Conservation (phyloP, 1,140 invertebrate genomes). For the Hylaeus volcanicus region DNA sequence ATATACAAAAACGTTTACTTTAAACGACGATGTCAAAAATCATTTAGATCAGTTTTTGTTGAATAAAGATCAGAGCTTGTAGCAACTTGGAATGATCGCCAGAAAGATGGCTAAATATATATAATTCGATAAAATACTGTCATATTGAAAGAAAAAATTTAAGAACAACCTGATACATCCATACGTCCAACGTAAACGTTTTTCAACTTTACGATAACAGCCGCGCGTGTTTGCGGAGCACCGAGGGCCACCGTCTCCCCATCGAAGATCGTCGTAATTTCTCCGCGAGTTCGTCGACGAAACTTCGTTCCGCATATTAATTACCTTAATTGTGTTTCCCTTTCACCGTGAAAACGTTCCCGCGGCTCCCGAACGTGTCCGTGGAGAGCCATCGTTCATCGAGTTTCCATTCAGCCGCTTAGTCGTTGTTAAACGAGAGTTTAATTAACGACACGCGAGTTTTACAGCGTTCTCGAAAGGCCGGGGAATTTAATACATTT, state of each 20-base stretch:
- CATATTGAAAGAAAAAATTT: too few relatives aligned
- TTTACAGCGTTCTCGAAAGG: neutral
- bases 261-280: constrained; percentile 27
- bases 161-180: too few relatives aligned
- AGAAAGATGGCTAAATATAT: too few relatives aligned
- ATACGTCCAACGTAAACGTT: too few relatives aligned
- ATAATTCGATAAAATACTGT: too few relatives aligned
- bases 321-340: constrained; percentile 33
- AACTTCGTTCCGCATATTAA: constrained; percentile 54
- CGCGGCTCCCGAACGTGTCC: neutral
- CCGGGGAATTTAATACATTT: neutral
- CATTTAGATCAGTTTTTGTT: too few relatives aligned
- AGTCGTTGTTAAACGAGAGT: neutral
- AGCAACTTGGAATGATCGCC: too few relatives aligned
- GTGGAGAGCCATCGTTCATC: neutral
- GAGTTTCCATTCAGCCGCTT: neutral
- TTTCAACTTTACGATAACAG: too few relatives aligned
- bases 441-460: neutral
- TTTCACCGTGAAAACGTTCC: neutral
- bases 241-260: neutral
- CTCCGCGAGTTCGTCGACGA: constrained; percentile 37
- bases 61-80: too few relatives aligned
- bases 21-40: too few relatives aligned
- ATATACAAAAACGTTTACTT: too few relatives aligned
- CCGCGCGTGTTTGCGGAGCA: neutral